Evolutionary conservation across 1,140 invertebrate genomes (phyloP), one percentile per base, ranked within the genome.

Genomic region (Drosophila nigrodunni): DNA sequence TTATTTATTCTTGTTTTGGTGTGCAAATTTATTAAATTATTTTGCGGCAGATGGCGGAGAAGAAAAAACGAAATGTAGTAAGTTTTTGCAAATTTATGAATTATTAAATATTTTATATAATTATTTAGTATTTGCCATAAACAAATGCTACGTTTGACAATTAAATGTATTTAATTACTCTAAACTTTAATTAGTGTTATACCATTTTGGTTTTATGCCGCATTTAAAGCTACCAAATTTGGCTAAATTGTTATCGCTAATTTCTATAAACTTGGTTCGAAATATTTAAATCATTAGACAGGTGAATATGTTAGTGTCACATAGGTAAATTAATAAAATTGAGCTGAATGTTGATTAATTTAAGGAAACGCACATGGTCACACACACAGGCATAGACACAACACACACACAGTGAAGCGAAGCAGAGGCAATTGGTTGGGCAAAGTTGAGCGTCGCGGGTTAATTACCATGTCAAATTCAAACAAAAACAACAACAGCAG

Each of bases 391-490:
- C 44, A 44, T 18, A 50, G 9, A 41, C 21, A 46, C 8, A 43
- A 75, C 41, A 37, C 3, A 54, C 35, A 57, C 10, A n/a, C 10
- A 39, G 47, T 13, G 34, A 68, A 74, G 41, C 62, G 59, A 62
- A 39, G 43, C 52, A 35, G 76, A 83, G 80, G 65, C 68, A 88
- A 86, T 79, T 82, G 67, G 76, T 82, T 82, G 83, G 83, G 85
- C 80, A 87, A 89, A 89, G 83, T 88, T 89, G 85, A 88, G 77
- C 83, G 83, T 89, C 83, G 80, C 75, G 81, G 85, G 85, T 89
- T 89, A 89, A 89, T 89, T 89, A 89, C 85, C 85, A 89, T 89
- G 86, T 89, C 85, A 89, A 89, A 90, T 90, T 89, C 86, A 85
- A 88, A 88, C 85, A 89, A 81, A 90, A 89, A 89, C 85, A 88